Evolutionary conservation across 1,140 invertebrate genomes (phyloP).

Genomic region (Aphaenogaster ashmeadi): DNA sequence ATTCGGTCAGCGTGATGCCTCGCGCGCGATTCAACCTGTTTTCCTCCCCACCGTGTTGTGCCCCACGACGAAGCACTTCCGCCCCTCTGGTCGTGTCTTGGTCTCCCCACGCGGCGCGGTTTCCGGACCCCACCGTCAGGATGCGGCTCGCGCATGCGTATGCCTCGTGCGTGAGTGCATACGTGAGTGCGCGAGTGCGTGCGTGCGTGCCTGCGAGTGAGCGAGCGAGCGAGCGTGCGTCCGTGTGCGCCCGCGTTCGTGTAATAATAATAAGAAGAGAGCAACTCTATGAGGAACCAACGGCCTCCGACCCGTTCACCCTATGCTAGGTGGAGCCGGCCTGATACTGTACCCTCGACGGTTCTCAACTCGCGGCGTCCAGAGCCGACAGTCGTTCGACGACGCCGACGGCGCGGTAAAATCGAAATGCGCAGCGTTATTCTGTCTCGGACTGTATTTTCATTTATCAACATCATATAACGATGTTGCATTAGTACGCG

Average conservation of each 20-base stretch:
- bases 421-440: background rate
- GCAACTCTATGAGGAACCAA: conserved; percentile 86
- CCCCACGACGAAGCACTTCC: conserved; percentile 55
- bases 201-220: conserved; percentile 72
- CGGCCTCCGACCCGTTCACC: conserved; percentile 86
- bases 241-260: conserved; percentile 77
- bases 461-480: background rate
- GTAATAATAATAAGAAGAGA: conserved; percentile 86
- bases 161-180: conserved; percentile 67
- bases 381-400: background rate
- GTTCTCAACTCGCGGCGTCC: conserved; percentile 74
- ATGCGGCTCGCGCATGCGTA: conserved; percentile 67
- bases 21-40: conserved; percentile 85
- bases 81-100: conserved; percentile 60
- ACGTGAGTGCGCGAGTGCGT: conserved; percentile 64
- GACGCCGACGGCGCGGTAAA: background rate
- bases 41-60: conserved; percentile 73
- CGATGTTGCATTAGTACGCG: background rate
- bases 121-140: conserved; percentile 27
- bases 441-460: background rate
- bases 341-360: conserved; percentile 83
- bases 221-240: conserved; percentile 62
- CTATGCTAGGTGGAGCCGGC: conserved; percentile 86
- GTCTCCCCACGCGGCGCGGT: conserved; percentile 57
- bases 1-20: conserved; percentile 79